A percentile compares a stretch with the other conserved stretches of the same genome.
These are phyloP conservation scores for Falcaria lacertinaria DNA, from an alignment of 2,888 invertebrate species.

Conservation along the genomic window DNA sequence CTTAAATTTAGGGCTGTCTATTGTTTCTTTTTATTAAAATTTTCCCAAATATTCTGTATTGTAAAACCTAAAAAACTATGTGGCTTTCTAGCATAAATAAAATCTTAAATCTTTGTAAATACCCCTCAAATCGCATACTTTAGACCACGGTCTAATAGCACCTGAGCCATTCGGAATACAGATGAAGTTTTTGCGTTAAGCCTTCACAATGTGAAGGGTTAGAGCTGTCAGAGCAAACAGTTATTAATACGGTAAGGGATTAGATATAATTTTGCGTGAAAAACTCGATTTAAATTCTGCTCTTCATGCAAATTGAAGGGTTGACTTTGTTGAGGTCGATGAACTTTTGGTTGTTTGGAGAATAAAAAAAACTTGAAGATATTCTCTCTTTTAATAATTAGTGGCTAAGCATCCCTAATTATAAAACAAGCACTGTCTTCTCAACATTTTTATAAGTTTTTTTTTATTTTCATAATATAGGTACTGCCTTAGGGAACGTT, in stretches of 20 bases:
- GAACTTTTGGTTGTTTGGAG: no score
- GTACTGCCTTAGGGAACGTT: no score
- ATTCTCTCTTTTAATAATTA: no score
- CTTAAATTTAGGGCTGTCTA: no score
- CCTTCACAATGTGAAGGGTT: conserved; percentile 35
- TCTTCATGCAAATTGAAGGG: conserved; percentile 22
- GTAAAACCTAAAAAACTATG: no score
- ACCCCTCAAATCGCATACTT: conserved; percentile 10
- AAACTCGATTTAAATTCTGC: conserved; percentile 1
- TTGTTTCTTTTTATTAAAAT: no score
- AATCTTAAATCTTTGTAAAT: neutral
- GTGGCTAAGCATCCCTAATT: no score
- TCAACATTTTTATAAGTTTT: no score
- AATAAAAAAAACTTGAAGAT: no score
- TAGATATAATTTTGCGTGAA: conserved; percentile 1
- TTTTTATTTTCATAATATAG: no score
- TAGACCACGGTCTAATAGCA: conserved; percentile 24
- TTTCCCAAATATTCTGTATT: no score
- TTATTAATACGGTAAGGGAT: conserved; percentile 3
- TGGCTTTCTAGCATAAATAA: conserved; percentile 2
- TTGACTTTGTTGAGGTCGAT: conserved; percentile 9
- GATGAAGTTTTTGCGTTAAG: conserved; percentile 53
- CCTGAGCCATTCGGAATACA: conserved; percentile 51
- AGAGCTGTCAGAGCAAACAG: conserved; percentile 19
- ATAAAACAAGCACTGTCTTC: no score